Percentiles rank a stretch among this genome's conserved stretches.
These are phyloP conservation scores for Caranx ignobilis DNA, from an alignment of 2,113 vertebrate species.

Conservation along the genomic window DNA sequence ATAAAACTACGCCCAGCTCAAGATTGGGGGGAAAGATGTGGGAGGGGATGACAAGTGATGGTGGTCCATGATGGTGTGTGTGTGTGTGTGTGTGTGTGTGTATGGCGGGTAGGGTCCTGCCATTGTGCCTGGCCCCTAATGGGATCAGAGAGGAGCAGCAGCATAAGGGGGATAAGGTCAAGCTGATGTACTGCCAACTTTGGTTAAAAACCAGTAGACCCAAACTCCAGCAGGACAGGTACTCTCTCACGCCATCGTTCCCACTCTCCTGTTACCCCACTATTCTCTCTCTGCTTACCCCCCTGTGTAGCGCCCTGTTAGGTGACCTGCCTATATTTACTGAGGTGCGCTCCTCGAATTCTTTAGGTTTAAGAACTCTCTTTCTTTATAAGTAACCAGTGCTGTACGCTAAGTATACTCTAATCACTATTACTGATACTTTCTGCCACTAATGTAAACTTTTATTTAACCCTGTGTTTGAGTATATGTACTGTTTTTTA, in stretches of 20 bases:
- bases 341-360: too few species aligned
- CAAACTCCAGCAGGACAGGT: conserved; percentile 74
- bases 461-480: too few species aligned
- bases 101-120: conserved; percentile 40
- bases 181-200: conserved; percentile 82
- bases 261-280: conserved; percentile 61
- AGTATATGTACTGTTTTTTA: too few species aligned
- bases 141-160: conserved; percentile 77
- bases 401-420: too few species aligned
- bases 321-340: too few species aligned
- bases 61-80: conserved; percentile 15
- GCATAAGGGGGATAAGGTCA: conserved; percentile 73
- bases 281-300: conserved; percentile 20
- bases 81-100: conserved; percentile 33
- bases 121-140: conserved; percentile 77
- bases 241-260: conserved; percentile 77
- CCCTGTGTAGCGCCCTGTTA: conserved; percentile 9
- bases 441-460: too few species aligned
- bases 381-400: too few species aligned
- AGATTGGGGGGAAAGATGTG: conserved; percentile 44
- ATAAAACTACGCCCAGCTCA: conserved; percentile 40
- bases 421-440: too few species aligned
- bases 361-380: too few species aligned
- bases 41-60: conserved; percentile 36
- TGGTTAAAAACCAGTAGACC: conserved; percentile 75